Conservation (phyloP, 2,888 invertebrate genomes). For the Cantharis nigra region DNA sequence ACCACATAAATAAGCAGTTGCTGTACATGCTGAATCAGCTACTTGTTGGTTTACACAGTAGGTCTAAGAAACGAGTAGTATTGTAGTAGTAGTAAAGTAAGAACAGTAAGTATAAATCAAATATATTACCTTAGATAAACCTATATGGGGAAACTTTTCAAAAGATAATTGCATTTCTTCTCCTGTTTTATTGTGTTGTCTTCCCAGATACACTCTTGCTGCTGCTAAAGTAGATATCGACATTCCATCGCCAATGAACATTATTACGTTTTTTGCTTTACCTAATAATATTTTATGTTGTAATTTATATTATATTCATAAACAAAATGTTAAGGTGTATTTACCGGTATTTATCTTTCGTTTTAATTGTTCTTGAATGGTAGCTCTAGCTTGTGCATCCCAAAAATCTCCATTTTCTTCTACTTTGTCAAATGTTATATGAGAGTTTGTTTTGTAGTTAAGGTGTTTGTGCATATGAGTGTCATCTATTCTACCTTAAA, state of each 20-base stretch:
- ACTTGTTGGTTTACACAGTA: constrained; percentile 77
- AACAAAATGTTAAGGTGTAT: not conserved
- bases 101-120: not conserved
- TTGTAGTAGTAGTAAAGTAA: not conserved
- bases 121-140: constrained; percentile 71
- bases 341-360: not conserved
- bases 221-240: constrained; percentile 79
- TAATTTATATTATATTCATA: too few relatives aligned
- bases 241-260: constrained; percentile 88
- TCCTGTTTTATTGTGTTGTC: constrained; percentile 61
- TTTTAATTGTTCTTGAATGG: not conserved
- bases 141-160: constrained; percentile 75
- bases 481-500: not conserved
- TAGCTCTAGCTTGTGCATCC: not conserved
- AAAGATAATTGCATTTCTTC: constrained; percentile 73
- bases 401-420: not conserved
- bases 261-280: constrained; percentile 72
- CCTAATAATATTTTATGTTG: constrained; percentile 15
- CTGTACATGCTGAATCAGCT: constrained; percentile 82
- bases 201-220: constrained; percentile 66
- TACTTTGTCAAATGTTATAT: not conserved
- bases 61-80: constrained; percentile 58
- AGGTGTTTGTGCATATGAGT: not conserved
- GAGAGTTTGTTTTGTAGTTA: not conserved
- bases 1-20: constrained; percentile 79